Base-by-base conservation (phyloP, 1,140 invertebrate species). In the Aphaenogaster rudis region DNA sequence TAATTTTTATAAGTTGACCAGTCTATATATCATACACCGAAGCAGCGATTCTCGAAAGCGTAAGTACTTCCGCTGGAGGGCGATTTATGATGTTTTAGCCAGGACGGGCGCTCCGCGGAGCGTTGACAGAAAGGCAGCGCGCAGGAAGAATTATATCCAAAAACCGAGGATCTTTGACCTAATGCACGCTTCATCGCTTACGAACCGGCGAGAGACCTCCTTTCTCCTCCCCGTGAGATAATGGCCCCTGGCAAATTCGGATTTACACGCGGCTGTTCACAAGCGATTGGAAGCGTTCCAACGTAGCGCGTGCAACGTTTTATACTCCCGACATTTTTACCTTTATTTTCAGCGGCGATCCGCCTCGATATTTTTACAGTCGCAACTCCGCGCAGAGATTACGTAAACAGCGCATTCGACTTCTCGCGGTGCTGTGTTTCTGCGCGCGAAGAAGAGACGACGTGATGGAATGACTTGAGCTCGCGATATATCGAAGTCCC, bases 231-330 rank as follows among this genome's bases (percentile, higher is more conserved):
- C 11, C 54, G 28, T 76, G 69, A 71, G 80, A 84, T 84, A 84
- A 84, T 84, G 80, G 80, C 69, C 69, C 13, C 80, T 84, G 80
- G 80, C 80, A 84, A 84, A 84, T 84, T 84, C 69, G 80, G 69
- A 84, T 84, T 84, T 84, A 84, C 80, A 84, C 80, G 80, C 69
- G 80, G 42, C 57, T 21, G 54, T 84, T 84, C 80, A 50, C 80
- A 45, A 76, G 45, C 80, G 80, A 84, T 76, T 84, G 80, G 80
- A 84, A 76, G 54, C 69, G 80, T 74, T 84, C 80, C 80, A 84
- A 50, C 69, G 8, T 63, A 63, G 80, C 80, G 80, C 80, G 54
- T 74, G 80, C 67, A 21, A 72, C 42, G 80, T 84, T 84, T 84
- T 84, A 84, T 76, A 76, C 42, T 21, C 17, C 42, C 69, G 80